Percentiles rank a stretch among this genome's conserved stretches.
Conservation (phyloP, 2,888 invertebrate species). For the Stenurella melanura region DNA sequence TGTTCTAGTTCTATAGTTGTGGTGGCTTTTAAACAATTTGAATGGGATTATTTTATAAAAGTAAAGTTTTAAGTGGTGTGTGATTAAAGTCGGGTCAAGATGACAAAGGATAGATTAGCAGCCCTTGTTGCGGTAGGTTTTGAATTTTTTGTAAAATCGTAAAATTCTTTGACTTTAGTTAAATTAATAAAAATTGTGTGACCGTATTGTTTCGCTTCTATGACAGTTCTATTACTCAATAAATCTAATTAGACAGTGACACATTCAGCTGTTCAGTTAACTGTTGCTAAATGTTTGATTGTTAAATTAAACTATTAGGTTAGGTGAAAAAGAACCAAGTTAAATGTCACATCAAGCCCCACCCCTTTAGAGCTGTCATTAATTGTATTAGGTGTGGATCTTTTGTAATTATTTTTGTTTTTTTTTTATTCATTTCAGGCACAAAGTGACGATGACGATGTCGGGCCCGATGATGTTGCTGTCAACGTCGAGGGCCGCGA, state of each 20-base stretch:
- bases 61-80: constrained; percentile 81
- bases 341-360: constrained; percentile 64
- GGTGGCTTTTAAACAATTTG: constrained; percentile 83
- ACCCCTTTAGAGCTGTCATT: constrained; percentile 60
- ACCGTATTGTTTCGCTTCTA: constrained; percentile 27
- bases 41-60: constrained; percentile 86
- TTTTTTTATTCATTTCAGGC: constrained; percentile 79
- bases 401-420: constrained; percentile 30
- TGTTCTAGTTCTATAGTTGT: constrained; percentile 83
- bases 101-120: constrained; percentile 98
- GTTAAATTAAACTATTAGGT: constrained; percentile 63
- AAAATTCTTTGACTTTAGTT: constrained; percentile 23
- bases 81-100: constrained; percentile 75
- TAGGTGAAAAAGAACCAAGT: constrained; percentile 61
- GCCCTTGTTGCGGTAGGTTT: constrained; percentile 93
- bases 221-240: constrained; percentile 42
- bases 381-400: constrained; percentile 17
- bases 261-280: constrained; percentile 42
- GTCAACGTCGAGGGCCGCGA: constrained; percentile 94
- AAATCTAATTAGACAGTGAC: constrained; percentile 15
- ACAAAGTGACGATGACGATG: constrained; percentile 98
- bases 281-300: constrained; percentile 56
- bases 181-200: constrained; percentile 44
- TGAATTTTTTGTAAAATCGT: constrained; percentile 47
- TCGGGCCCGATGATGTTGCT: constrained; percentile 94